phyloP scores from a whole-genome alignment of 2,888 invertebrate genomes.

The Eupithecia centaureata region DNA sequence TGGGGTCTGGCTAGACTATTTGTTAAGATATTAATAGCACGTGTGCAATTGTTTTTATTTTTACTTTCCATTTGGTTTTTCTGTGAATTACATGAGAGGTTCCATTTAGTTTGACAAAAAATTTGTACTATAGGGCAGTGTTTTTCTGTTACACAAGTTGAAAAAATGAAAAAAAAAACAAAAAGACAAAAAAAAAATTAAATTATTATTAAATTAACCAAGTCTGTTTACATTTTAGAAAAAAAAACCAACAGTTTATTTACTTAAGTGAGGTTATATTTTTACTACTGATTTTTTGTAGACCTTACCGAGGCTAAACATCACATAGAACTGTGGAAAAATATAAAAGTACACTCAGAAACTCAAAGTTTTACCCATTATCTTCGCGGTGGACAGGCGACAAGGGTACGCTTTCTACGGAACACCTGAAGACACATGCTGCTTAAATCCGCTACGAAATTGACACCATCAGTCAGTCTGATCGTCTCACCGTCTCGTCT shows the following conservation, averaged over 20 bases:
- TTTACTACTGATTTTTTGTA: too few relatives aligned
- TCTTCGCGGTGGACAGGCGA: background rate
- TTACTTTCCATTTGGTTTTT: background rate
- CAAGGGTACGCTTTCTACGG: background rate
- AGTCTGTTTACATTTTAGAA: too few relatives aligned
- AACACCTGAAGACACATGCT: constrained; percentile 8
- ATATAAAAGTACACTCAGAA: background rate
- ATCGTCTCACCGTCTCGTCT: constrained; percentile 28
- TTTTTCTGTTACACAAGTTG: too few relatives aligned
- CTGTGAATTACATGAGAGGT: too few relatives aligned
- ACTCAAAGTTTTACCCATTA: background rate
- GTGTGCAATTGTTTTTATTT: background rate
- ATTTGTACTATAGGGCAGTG: too few relatives aligned
- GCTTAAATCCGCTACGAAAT: constrained; percentile 23
- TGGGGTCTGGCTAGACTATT: background rate
- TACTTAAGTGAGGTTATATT: too few relatives aligned
- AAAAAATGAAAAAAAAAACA: too few relatives aligned
- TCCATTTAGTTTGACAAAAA: too few relatives aligned
- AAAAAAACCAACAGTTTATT: too few relatives aligned
- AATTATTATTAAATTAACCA: too few relatives aligned
- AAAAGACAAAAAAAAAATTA: too few relatives aligned
- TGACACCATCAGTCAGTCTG: constrained; percentile 41
- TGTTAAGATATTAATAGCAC: background rate
- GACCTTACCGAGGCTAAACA: too few relatives aligned
- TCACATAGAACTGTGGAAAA: background rate